phyloP scores from a whole-genome alignment of 2,888 invertebrate genomes.

The Ophion obscuratus region DNA sequence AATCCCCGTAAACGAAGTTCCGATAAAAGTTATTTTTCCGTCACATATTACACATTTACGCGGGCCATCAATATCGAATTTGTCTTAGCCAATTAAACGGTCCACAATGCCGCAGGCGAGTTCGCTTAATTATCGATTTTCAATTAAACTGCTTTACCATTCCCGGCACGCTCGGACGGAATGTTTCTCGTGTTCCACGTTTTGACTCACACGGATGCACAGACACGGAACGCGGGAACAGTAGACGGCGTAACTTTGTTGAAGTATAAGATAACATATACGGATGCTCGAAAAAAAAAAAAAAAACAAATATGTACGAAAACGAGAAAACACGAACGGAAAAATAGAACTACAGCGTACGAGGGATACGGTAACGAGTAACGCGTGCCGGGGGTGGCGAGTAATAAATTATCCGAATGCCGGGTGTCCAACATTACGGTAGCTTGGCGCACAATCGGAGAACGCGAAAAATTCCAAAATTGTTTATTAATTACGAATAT shows the following conservation, averaged over 20 bases:
- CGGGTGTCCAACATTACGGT: conserved; percentile 62
- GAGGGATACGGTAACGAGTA: conserved; percentile 67
- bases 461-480: conserved; percentile 75
- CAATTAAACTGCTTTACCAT: conserved; percentile 58
- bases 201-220: conserved; percentile 4
- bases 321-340: conserved; percentile 21
- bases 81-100: conserved; percentile 47
- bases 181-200: conserved; percentile 42
- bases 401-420: conserved; percentile 78
- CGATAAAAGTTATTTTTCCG: conserved; percentile 39
- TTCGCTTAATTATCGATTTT: conserved; percentile 58
- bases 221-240: conserved; percentile 19
- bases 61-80: conserved; percentile 55
- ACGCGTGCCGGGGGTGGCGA: conserved; percentile 74
- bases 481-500: conserved; percentile 80
- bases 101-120: conserved; percentile 27
- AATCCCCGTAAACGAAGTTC: neutral
- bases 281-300: neutral
- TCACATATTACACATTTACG: conserved; percentile 14
- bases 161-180: conserved; percentile 28
- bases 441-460: conserved; percentile 56
- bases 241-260: conserved; percentile 3
- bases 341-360: conserved; percentile 48
- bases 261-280: conserved; percentile 29
- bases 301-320: conserved; percentile 25